phyloP scores from a whole-genome alignment of 2,888 invertebrate species.

The Blomia tropicalis region DNA sequence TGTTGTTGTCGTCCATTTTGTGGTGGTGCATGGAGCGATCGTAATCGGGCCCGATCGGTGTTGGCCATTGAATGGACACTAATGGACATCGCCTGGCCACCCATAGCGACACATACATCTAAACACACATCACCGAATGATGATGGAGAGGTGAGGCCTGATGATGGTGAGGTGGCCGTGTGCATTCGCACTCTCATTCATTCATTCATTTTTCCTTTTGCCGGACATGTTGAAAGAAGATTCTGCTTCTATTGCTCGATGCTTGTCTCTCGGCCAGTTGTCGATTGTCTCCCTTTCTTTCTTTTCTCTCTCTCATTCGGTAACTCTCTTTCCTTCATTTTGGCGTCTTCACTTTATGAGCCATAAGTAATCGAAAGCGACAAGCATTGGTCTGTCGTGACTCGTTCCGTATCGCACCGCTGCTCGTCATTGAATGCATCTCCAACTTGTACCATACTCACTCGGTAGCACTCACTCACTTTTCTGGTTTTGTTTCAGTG shows the following conservation, averaged over 20 bases:
- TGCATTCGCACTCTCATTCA: background rate
- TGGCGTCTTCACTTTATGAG: constrained; percentile 22
- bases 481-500: background rate
- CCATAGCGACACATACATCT: background rate
- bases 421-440: too few species aligned
- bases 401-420: too few species aligned
- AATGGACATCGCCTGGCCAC: background rate
- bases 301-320: background rate
- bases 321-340: background rate
- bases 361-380: constrained; percentile 24
- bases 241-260: background rate
- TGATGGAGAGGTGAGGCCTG: background rate
- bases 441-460: background rate
- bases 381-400: constrained; percentile 6
- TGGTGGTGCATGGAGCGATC: background rate
- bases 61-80: background rate
- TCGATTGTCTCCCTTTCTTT: background rate
- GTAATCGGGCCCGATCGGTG: background rate
- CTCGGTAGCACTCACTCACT: background rate
- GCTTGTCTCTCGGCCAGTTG: background rate
- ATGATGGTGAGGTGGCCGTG: background rate
- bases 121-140: too few species aligned
- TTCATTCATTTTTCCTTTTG: too few species aligned
- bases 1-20: too few species aligned
- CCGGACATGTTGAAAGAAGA: too few species aligned